Base-by-base conservation (phyloP, 2,888 invertebrate genomes). In the Nemapogon koenigi region DNA sequence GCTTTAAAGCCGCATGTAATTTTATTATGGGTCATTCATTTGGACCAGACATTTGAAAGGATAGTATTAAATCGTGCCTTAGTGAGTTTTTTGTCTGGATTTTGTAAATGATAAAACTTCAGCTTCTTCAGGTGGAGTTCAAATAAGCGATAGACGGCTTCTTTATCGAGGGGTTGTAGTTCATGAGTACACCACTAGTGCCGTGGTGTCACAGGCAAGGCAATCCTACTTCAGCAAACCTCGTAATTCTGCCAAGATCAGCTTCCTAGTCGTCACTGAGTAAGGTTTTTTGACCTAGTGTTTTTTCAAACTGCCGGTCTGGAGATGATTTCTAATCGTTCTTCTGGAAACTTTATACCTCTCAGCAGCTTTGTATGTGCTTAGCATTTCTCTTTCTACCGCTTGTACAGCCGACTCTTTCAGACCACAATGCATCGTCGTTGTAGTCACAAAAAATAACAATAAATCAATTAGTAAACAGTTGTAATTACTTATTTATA, bases 271-370 rank as follows among this genome's bases (percentile, higher is more conserved):
- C 46, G 4, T 27, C 38, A 30, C 28, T 50, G 3, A 51, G 36
- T 43, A 46, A 33, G 41, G 48, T 35, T 41, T 45, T 47, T 14
- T 48, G 46, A 4, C 53, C 51, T 19, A 49, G 25, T 14, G 10
- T 39, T 48, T 48, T 15, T 37, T 41, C 18, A 44, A 41, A 40
- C 37, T 44, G 29, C 41, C 46, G 36, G 30, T 40, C 39, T 36
- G 37, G 13, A 48, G 39, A 39, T 51, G 48, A 31, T 49, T 47
- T 41, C 49, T 40, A 8, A 52, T 39, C 22, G 48, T 53, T 43
- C 49, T 40, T 41, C 52, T 49, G 26, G 49, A 50, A 33, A 51
- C 29, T 6, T 48, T 49, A 41, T 46, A 49, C 19, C 41, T 43
- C 10, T 41, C 44, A 19, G 49, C 49, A 44, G 49, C 47, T 27